phyloP scores from a whole-genome alignment of 2,113 vertebrate species.

The Petrocephalus zakoni region DNA sequence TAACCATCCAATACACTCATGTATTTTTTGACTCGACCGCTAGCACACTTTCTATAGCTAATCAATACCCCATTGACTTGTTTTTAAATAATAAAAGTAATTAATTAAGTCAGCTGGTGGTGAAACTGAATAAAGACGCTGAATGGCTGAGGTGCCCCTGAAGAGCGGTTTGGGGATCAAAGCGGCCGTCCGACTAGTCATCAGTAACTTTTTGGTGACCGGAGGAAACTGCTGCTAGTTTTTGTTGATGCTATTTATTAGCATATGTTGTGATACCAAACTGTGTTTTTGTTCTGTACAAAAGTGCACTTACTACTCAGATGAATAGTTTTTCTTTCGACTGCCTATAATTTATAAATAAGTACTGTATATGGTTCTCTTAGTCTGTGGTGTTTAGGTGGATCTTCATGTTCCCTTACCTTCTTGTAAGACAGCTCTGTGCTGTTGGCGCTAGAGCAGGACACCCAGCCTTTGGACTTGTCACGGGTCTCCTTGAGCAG shows the following conservation, averaged over 20 bases:
- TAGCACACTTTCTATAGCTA: not conserved
- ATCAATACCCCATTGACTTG: not conserved
- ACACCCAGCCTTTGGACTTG: conserved; percentile 90
- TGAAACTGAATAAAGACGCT: not conserved
- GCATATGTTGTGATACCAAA: not conserved
- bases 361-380: not conserved
- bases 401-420: conserved; percentile 52
- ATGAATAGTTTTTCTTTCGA: not conserved
- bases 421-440: conserved; percentile 90
- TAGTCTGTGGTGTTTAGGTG: not conserved
- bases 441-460: conserved; percentile 75
- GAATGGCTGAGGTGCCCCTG: not conserved
- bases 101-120: not conserved
- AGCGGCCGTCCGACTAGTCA: not conserved
- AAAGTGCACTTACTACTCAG: not conserved
- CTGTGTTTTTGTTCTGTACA: not conserved
- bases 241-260: not conserved
- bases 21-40: not conserved
- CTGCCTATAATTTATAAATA: not conserved
- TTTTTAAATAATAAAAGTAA: not conserved
- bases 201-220: not conserved
- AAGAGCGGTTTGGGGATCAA: not conserved
- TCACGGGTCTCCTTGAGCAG: conserved; percentile 87
- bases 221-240: not conserved
- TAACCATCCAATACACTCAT: not conserved